Evolutionary conservation across 1,140 invertebrate species (phyloP).

Genomic region (Uloborus diversus): DNA sequence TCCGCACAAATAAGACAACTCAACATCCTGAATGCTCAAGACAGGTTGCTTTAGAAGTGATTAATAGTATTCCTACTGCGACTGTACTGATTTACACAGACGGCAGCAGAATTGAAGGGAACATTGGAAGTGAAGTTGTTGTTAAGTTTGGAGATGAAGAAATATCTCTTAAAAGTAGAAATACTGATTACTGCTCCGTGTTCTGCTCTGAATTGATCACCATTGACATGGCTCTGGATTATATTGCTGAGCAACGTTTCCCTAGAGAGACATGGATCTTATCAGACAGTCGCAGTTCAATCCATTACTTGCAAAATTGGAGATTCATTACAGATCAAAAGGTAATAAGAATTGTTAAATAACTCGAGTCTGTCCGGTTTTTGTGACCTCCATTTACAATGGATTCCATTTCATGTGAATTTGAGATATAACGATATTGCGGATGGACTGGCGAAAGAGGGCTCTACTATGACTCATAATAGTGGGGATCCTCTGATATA

Average conservation of each 20-base stretch:
- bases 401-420: slow-evolving; percentile 2
- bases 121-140: background rate
- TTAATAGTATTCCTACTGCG: too few relatives aligned
- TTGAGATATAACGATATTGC: slow-evolving; percentile 7
- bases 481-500: too few relatives aligned
- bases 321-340: background rate
- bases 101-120: background rate
- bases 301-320: slow-evolving; percentile 7
- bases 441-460: too few relatives aligned
- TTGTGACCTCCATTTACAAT: slow-evolving; percentile 7
- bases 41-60: background rate
- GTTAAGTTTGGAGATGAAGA: background rate
- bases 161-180: background rate
- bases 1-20: background rate
- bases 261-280: background rate
- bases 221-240: background rate
- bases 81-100: background rate
- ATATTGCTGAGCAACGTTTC: background rate
- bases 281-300: background rate
- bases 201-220: background rate
- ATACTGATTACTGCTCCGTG: background rate
- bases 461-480: too few relatives aligned
- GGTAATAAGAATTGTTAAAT: too few relatives aligned
- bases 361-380: background rate
- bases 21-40: background rate